Percentiles rank a stretch among this genome's conserved stretches.
phyloP scores from a whole-genome alignment of 2,113 vertebrate genomes.

The Erythrolamprus reginae region DNA sequence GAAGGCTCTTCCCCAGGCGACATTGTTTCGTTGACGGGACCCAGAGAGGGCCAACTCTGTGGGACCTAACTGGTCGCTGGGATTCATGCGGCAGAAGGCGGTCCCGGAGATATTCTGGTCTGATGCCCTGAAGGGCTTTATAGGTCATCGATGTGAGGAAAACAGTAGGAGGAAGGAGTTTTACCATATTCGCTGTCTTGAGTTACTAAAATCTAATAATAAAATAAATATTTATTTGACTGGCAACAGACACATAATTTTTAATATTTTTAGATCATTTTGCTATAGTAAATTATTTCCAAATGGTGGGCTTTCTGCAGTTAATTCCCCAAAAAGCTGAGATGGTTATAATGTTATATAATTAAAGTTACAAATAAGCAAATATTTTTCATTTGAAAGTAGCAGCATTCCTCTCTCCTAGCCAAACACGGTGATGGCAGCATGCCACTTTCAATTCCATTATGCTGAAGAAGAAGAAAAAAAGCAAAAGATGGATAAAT shows the following conservation, averaged over 20 bases:
- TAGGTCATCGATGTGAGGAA: no score
- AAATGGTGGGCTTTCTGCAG: neutral
- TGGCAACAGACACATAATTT: neutral
- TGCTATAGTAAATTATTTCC: neutral
- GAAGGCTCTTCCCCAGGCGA: no score
- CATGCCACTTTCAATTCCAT: neutral
- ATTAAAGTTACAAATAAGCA: neutral
- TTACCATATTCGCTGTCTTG: neutral
- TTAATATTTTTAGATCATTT: neutral
- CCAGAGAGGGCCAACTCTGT: no score
- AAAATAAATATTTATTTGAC: neutral
- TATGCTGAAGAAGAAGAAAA: neutral
- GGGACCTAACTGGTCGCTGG: no score
- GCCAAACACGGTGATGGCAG: neutral
- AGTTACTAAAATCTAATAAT: neutral
- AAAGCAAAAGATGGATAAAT: neutral
- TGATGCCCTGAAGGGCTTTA: no score
- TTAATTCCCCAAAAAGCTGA: neutral
- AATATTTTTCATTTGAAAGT: constrained; percentile 10
- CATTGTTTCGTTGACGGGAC: no score
- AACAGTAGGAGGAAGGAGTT: neutral
- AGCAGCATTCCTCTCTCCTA: fast-evolving
- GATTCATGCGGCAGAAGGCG: no score
- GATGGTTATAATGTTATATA: fast-evolving
- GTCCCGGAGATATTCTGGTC: no score